phyloP scores from a whole-genome alignment of 2,797 vertebrate genomes.

The Babyrousa celebensis region DNA sequence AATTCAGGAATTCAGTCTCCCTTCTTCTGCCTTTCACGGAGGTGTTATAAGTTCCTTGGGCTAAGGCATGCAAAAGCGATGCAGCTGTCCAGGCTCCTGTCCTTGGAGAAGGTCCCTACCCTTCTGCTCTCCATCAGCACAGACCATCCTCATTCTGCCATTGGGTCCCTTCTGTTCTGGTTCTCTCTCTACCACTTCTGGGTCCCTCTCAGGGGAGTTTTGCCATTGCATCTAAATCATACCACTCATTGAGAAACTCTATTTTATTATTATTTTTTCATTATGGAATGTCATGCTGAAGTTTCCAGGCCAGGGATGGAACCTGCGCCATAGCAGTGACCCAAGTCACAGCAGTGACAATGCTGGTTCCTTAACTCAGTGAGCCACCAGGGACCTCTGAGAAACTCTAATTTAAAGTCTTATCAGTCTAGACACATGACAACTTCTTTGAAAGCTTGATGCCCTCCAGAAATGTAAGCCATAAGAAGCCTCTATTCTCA shows the following conservation, averaged over 20 bases:
- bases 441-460: not conserved
- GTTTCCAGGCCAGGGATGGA: too few species aligned
- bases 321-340: too few species aligned
- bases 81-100: accelerated
- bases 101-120: not conserved
- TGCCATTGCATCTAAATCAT: not conserved
- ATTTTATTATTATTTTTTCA: too few species aligned
- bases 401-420: not conserved
- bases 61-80: too few species aligned
- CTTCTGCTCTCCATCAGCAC: not conserved
- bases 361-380: too few species aligned
- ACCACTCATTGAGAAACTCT: not conserved
- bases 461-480: not conserved
- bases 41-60: too few species aligned
- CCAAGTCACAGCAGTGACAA: too few species aligned
- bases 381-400: not conserved
- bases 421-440: not conserved
- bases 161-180: not conserved
- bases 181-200: not conserved
- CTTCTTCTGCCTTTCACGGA: not conserved
- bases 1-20: not conserved
- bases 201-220: not conserved
- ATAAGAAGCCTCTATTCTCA: not conserved
- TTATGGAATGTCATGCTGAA: too few species aligned
- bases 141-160: too few species aligned